These are phyloP conservation scores for Lophura nycthemera DNA, from an alignment of 2,113 vertebrate species.

Conservation along the genomic window DNA sequence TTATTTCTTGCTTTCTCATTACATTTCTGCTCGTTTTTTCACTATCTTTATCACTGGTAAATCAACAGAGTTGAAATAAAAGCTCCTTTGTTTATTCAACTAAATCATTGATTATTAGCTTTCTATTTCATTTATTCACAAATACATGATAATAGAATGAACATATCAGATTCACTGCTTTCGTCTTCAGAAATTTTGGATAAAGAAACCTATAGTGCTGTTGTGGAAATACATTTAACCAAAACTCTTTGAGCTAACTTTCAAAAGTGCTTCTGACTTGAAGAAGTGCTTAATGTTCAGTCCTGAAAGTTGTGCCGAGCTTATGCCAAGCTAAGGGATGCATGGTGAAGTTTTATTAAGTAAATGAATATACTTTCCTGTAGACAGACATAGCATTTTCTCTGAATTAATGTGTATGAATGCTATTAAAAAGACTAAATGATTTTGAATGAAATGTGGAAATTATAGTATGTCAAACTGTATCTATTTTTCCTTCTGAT, in stretches of 20 bases:
- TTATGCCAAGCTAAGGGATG: neutral
- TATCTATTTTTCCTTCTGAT: neutral
- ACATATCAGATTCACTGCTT: fast-evolving
- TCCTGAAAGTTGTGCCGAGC: neutral
- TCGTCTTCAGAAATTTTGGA: neutral
- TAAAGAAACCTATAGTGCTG: neutral
- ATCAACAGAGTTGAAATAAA: neutral
- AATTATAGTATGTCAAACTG: neutral
- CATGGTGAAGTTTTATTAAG: neutral
- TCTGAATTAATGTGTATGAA: neutral
- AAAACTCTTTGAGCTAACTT: neutral
- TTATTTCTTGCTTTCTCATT: neutral
- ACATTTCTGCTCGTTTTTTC: neutral
- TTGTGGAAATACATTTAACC: neutral
- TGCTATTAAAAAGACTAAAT: neutral
- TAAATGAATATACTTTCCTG: neutral
- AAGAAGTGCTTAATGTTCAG: neutral
- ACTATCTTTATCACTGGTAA: neutral
- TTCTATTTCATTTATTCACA: neutral
- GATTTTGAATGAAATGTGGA: neutral
- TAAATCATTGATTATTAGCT: neutral
- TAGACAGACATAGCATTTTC: neutral
- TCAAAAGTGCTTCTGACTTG: fast-evolving
- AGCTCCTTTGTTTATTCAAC: neutral
- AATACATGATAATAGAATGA: neutral